Base-by-base conservation (phyloP, 2,888 invertebrate genomes). In the Heliconius sara region DNA sequence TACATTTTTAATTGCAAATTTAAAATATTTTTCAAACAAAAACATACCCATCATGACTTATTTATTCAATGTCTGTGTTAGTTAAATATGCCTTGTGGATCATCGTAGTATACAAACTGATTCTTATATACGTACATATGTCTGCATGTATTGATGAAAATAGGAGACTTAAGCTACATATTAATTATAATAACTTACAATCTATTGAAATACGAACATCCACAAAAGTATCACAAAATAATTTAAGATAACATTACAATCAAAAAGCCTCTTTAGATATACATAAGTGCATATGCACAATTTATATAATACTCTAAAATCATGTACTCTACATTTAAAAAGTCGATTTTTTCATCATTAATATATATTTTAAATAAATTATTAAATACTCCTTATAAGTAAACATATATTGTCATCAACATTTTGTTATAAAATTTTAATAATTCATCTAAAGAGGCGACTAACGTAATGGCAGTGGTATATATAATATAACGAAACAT, bases 151-250 rank as follows among this genome's bases (percentile, higher is more conserved):
- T 73, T 73, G 57, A 27, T 73, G 25, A 60, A 30, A 75, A 81
- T 70, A 79, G 47, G 30, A 76, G 47, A 77, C 68, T 79, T 80
- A 72, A 82, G 25, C 72, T 80, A 82, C 34, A 34, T 77, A 76
- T 66, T 80, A 80, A 77, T 78, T 78, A 74, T 79, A 78, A 81
- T 74, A 76, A 81, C 73, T 84, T 84, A 86, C 83, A 84, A 84
- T 84, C 86, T 87, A 87, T 85, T 83, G 85, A 87, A 89, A 86
- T 85, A 87, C 83, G 83, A 88, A 88, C 88, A 87, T 90, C 89
- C 86, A 89, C 90, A 90, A 90, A 90, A 92, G 92, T 95, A 95
- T 94, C 94, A 94, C 93, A 85, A 92, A 93, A 93, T 94, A 93
- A 94, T 93, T 94, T 94, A 94, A 91, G 92, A 92, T 92, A 93